Conservation (phyloP, 1,140 invertebrate genomes). For the Lethrus apterus region DNA sequence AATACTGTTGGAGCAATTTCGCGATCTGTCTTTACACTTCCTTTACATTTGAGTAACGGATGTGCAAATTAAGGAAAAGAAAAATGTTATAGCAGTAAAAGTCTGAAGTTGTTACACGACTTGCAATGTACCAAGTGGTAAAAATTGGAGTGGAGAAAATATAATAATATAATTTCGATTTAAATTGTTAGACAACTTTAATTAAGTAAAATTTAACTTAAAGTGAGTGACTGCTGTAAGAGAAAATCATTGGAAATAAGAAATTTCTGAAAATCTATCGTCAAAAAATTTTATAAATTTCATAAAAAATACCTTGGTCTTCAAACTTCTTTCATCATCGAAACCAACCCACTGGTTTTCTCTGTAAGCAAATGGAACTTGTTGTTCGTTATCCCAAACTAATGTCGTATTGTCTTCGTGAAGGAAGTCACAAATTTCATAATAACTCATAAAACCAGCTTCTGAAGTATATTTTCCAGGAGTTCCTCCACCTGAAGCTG, state of each 20-base stretch:
- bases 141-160: too few species aligned
- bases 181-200: too few species aligned
- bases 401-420: constrained; percentile 85
- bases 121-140: too few species aligned
- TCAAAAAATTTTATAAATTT: constrained; percentile 4
- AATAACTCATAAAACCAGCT: constrained; percentile 88
- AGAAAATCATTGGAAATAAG: not conserved
- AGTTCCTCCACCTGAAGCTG: constrained; percentile 76
- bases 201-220: too few species aligned
- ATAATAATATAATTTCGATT: too few species aligned
- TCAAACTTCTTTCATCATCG: constrained; percentile 86
- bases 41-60: too few species aligned
- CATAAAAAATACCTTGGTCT: constrained; percentile 70
- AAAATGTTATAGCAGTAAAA: too few species aligned
- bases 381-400: constrained; percentile 94
- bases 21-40: too few species aligned
- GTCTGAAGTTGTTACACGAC: too few species aligned
- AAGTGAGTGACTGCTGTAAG: not conserved
- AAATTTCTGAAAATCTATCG: not conserved
- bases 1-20: too few species aligned
- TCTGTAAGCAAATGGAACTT: constrained; percentile 88
- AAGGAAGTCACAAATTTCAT: constrained; percentile 92
- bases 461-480: constrained; percentile 81
- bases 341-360: constrained; percentile 94
- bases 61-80: too few species aligned